Conservation (phyloP, 2,888 invertebrate species). For the Anthophora plumipes region DNA sequence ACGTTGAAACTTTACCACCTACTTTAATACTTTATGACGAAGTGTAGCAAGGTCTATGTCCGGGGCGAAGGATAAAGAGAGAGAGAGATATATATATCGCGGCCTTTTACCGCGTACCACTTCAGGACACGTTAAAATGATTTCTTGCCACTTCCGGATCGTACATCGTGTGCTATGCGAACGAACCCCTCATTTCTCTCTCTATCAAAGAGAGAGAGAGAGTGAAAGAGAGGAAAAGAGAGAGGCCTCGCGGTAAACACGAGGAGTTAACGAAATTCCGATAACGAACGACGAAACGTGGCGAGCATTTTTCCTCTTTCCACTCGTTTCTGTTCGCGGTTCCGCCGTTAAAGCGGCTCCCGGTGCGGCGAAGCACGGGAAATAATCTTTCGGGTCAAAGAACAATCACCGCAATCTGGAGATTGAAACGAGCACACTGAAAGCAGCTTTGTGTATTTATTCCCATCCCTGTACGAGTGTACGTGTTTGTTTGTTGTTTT, state of each 20-base stretch:
- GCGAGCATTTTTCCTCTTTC: slow-evolving; percentile 29
- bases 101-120: slow-evolving; percentile 37
- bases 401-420: slow-evolving; percentile 54
- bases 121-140: slow-evolving; percentile 58
- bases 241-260: slow-evolving; percentile 43
- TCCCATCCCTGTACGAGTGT: neutral
- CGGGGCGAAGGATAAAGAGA: slow-evolving; percentile 21
- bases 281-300: slow-evolving; percentile 52
- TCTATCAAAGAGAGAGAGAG: no score
- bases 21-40: slow-evolving; percentile 56
- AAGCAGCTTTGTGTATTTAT: neutral
- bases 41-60: slow-evolving; percentile 25
- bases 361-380: slow-evolving; percentile 27
- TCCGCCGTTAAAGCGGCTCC: slow-evolving; percentile 23
- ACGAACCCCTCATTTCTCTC: neutral
- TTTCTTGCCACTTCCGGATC: slow-evolving; percentile 46
- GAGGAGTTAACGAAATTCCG: slow-evolving; percentile 51
- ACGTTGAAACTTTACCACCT: slow-evolving; percentile 53
- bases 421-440: slow-evolving; percentile 35
- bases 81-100: slow-evolving; percentile 11
- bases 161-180: slow-evolving; percentile 8
- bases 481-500: neutral
- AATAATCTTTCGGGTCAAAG: slow-evolving; percentile 56
- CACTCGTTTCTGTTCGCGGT: slow-evolving; percentile 9
- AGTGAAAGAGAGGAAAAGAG: neutral